phyloP scores from a whole-genome alignment of 2,888 invertebrate species.

The Trichopoda pennipes region DNA sequence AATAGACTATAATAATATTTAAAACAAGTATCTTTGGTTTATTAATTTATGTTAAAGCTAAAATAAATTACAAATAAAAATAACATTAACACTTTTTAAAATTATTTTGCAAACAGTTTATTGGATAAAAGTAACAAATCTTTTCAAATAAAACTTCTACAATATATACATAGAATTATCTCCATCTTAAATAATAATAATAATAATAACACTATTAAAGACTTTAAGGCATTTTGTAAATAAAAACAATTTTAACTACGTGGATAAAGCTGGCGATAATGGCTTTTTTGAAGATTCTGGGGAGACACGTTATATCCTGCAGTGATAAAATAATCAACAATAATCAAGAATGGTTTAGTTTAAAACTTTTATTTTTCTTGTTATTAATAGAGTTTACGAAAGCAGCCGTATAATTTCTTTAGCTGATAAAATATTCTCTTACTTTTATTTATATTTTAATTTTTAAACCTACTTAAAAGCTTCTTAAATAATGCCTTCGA shows the following conservation, averaged over 20 bases:
- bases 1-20: not conserved
- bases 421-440: too few species aligned
- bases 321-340: constrained; percentile 49
- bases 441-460: too few species aligned
- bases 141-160: not conserved
- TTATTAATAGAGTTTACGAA: not conserved
- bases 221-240: constrained; percentile 22
- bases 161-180: not conserved
- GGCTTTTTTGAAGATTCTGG: constrained; percentile 4
- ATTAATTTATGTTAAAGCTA: not conserved
- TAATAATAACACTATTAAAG: constrained; percentile 13
- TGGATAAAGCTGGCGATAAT: constrained; percentile 8
- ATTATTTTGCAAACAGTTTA: constrained; percentile 18
- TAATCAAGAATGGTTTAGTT: not conserved
- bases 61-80: not conserved
- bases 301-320: constrained; percentile 43
- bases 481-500: too few species aligned
- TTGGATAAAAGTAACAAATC: not conserved
- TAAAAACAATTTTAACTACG: not conserved
- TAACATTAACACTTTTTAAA: constrained; percentile 51
- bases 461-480: too few species aligned
- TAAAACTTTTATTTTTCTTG: too few species aligned
- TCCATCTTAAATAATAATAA: not conserved
- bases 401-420: too few species aligned
- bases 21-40: constrained; percentile 2